phyloP scores from a whole-genome alignment of 2,888 invertebrate species.

The Nephrotoma guestfalica region DNA sequence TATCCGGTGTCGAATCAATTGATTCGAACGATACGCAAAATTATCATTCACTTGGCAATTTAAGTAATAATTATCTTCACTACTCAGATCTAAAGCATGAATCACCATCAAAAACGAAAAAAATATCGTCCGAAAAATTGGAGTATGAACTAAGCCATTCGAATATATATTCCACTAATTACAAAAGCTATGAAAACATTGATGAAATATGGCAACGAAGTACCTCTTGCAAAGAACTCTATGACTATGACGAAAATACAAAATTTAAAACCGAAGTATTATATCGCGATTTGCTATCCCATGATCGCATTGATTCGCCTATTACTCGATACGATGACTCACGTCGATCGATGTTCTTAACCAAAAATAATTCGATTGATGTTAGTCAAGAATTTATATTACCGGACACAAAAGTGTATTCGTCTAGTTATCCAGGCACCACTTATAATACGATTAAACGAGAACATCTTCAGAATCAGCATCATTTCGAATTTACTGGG shows the following conservation, averaged over 20 bases:
- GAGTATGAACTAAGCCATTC: constrained; percentile 43
- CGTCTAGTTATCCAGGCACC: constrained; percentile 75
- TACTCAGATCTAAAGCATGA: constrained; percentile 10
- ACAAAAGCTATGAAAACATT: constrained; percentile 22
- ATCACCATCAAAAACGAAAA: not conserved
- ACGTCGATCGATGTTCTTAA: constrained; percentile 44
- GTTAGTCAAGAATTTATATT: constrained; percentile 48
- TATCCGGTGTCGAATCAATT: constrained; percentile 30
- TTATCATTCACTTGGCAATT: constrained; percentile 22
- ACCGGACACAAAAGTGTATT: constrained; percentile 60
- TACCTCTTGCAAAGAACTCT: constrained; percentile 68
- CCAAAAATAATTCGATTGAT: constrained; percentile 48
- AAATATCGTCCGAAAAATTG: constrained; percentile 30
- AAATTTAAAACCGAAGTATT: constrained; percentile 31
- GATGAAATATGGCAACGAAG: constrained; percentile 52
- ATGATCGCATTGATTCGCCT: constrained; percentile 47
- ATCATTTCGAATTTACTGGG: constrained; percentile 33
- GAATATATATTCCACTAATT: constrained; percentile 38
- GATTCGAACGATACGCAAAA: constrained; percentile 33
- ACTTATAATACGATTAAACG: constrained; percentile 40
- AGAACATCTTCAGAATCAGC: constrained; percentile 32
- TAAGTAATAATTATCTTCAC: constrained; percentile 7
- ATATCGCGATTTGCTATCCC: constrained; percentile 31
- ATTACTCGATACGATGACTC: constrained; percentile 58
- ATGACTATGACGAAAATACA: constrained; percentile 46